A percentile compares a stretch with the other conserved stretches of the same genome.
Conservation (phyloP, 2,797 vertebrate species). For the Megaceryle alcyon region DNA sequence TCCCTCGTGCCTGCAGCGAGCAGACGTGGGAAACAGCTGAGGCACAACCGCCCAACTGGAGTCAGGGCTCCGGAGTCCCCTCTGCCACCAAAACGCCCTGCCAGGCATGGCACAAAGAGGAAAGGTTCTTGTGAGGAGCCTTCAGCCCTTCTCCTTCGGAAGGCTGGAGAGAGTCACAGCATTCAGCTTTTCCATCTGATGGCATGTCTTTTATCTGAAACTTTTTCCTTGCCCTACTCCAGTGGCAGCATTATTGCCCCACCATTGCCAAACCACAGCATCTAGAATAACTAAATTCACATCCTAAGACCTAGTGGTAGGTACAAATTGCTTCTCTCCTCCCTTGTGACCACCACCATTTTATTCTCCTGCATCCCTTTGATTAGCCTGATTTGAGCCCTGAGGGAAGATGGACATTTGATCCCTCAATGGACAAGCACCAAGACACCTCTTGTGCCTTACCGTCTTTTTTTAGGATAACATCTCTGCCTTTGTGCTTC, state of each 20-base stretch:
- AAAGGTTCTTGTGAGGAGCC: background rate
- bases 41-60: fast-evolving
- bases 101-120: background rate
- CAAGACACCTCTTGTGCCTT: conserved; percentile 48
- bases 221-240: background rate
- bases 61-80: background rate
- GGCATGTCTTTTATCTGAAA: background rate
- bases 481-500: conserved; percentile 91
- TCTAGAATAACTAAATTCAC: background rate
- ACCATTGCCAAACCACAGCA: background rate
- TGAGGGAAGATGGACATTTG: background rate
- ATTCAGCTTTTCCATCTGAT: background rate
- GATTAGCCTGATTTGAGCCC: background rate
- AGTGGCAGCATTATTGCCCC: background rate
- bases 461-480: conserved; percentile 96
- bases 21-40: background rate
- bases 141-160: background rate
- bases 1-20: background rate
- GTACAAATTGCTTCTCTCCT: background rate
- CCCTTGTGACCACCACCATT: background rate
- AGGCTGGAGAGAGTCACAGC: background rate
- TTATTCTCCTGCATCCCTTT: background rate
- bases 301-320: background rate
- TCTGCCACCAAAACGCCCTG: background rate
- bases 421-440: fast-evolving